phyloP scores from a whole-genome alignment of 1,140 invertebrate species.

The Berghia stephanieae region DNA sequence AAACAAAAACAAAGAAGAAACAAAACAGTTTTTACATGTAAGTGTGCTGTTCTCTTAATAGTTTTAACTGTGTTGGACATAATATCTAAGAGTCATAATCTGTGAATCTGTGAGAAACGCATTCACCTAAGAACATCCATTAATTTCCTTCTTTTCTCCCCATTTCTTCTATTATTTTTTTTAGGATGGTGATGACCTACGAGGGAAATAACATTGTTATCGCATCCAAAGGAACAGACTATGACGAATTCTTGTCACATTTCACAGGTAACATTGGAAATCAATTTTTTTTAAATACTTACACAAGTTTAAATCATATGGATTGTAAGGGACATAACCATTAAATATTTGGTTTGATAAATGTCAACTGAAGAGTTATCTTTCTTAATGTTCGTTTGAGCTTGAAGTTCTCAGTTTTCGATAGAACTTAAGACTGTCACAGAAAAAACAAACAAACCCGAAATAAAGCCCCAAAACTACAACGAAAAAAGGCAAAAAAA shows the following conservation, averaged over 20 bases:
- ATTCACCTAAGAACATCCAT: no score
- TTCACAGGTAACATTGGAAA: conserved; percentile 37
- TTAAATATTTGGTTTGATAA: neutral
- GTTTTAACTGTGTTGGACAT: no score
- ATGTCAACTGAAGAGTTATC: neutral
- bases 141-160: no score
- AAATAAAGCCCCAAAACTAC: neutral
- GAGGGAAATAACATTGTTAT: conserved; percentile 35
- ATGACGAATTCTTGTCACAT: conserved; percentile 38
- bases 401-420: no score
- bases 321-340: neutral
- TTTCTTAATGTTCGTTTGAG: no score
- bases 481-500: neutral
- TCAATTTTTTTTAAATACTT: neutral
- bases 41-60: no score
- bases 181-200: no score
- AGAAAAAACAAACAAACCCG: neutral
- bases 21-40: no score
- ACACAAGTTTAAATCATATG: neutral
- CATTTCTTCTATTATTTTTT: no score
- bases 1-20: no score
- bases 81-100: no score
- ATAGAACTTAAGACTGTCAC: neutral
- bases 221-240: conserved; percentile 37
- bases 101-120: no score